phyloP scores from a whole-genome alignment of 2,113 vertebrate genomes.

The Spilogale gracilis region DNA sequence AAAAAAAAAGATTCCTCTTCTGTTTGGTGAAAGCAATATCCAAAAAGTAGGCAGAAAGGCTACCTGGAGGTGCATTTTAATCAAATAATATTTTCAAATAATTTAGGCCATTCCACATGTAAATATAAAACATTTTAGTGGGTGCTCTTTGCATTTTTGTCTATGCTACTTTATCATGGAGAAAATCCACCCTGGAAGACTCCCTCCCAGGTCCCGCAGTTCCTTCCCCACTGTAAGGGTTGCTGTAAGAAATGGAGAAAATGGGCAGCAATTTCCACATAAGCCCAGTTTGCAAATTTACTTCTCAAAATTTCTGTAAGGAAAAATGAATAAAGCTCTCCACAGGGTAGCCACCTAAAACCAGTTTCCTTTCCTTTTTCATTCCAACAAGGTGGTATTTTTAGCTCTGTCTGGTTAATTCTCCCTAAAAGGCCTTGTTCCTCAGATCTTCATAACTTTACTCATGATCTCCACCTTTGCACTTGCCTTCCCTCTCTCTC shows the following conservation, averaged over 20 bases:
- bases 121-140: slow-evolving; percentile 10
- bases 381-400: not conserved
- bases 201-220: not conserved
- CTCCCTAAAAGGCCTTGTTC: not conserved
- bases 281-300: not conserved
- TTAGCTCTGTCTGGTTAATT: not conserved
- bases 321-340: not conserved
- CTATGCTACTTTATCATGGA: not conserved
- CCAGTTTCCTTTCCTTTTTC: not conserved
- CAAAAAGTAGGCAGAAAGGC: not conserved
- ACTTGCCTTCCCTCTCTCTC: not conserved
- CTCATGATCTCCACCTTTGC: rapidly evolving
- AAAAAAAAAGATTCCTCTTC: not conserved
- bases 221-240: not conserved
- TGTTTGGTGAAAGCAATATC: not conserved
- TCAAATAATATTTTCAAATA: slow-evolving; percentile 14
- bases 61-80: not conserved
- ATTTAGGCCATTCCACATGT: not conserved
- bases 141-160: not conserved
- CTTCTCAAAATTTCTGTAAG: not conserved
- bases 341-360: not conserved
- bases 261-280: not conserved
- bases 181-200: not conserved
- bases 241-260: not conserved
- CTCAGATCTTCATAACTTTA: not conserved